These are phyloP conservation scores for Gonioctena quinquepunctata DNA, from an alignment of 1,140 invertebrate genomes.

Conservation along the genomic window DNA sequence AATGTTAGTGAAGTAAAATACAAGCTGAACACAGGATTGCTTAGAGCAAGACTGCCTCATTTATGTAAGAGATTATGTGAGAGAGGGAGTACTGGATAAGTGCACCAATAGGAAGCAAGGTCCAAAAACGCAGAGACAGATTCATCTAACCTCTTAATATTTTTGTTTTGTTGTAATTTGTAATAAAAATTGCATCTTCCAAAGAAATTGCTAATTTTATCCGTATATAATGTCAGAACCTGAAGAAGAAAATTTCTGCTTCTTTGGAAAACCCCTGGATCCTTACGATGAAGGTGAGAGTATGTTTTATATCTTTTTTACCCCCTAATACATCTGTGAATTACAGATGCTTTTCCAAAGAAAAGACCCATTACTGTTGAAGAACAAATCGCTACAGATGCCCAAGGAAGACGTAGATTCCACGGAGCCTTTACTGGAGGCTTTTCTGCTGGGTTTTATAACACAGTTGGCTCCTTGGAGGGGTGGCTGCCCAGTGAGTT, in stretches of 20 bases:
- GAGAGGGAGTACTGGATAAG: no score
- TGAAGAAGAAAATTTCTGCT: constrained; percentile 64
- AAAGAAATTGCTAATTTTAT: no score
- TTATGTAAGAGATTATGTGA: no score
- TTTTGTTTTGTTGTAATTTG: no score
- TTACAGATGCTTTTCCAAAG: constrained; percentile 72
- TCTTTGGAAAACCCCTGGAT: constrained; percentile 76
- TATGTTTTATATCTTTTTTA: constrained; percentile 3
- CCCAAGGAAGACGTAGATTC: constrained; percentile 87
- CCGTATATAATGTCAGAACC: constrained; percentile 47
- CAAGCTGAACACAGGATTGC: no score
- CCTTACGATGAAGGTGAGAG: constrained; percentile 76
- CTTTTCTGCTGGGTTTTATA: constrained; percentile 97
- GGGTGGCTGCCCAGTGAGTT: constrained; percentile 93
- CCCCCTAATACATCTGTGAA: constrained; percentile 34
- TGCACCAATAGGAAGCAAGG: no score
- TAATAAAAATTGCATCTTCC: no score
- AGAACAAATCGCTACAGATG: constrained; percentile 90
- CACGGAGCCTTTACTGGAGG: constrained; percentile 99
- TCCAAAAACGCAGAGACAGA: no score
- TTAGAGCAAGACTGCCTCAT: no score
- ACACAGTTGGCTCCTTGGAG: constrained; percentile 93
- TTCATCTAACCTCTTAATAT: no score
- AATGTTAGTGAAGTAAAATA: no score
- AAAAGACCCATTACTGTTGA: constrained; percentile 83